phyloP scores from a whole-genome alignment of 2,797 vertebrate species.

The Pygocentrus nattereri region DNA sequence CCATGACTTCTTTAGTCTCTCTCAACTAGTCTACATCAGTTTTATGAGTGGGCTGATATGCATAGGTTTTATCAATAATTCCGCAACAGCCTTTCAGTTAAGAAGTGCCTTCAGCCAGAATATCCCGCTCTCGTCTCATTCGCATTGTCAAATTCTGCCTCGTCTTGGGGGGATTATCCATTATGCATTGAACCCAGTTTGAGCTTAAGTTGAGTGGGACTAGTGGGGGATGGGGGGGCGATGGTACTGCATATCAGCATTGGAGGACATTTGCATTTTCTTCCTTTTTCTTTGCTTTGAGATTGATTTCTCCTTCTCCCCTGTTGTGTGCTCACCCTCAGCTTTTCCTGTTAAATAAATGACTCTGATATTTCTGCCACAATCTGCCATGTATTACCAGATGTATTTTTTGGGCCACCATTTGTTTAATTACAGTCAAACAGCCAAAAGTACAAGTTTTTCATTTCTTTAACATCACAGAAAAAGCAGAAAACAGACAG shows the following conservation, averaged over 20 bases:
- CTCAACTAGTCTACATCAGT: conserved; percentile 18
- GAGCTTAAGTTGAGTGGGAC: conserved; percentile 47
- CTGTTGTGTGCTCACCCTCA: conserved; percentile 7
- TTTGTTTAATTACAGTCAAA: too few relatives aligned
- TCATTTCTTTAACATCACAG: too few relatives aligned
- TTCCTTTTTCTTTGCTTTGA: conserved; percentile 29
- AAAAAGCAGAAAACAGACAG: too few relatives aligned
- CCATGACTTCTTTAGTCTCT: too few relatives aligned
- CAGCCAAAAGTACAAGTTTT: too few relatives aligned
- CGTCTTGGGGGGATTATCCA: conserved; percentile 56
- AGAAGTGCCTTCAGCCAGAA: conserved; percentile 33
- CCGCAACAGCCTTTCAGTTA: conserved; percentile 57
- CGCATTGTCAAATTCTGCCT: conserved; percentile 49
- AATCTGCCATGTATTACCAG: conserved; percentile 23
- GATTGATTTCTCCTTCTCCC: background rate
- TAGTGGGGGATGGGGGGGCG: background rate
- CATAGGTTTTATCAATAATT: conserved; percentile 37
- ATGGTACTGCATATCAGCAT: conserved; percentile 51
- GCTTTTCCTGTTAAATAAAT: conserved; percentile 51
- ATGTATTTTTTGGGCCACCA: background rate
- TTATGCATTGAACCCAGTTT: conserved; percentile 57
- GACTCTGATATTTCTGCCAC: conserved; percentile 38
- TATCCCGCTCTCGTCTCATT: conserved; percentile 36
- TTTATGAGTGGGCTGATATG: conserved; percentile 15
- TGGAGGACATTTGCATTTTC: conserved; percentile 32